Conservation (phyloP, 2,797 vertebrate species). For the Anisognathus igniventris region DNA sequence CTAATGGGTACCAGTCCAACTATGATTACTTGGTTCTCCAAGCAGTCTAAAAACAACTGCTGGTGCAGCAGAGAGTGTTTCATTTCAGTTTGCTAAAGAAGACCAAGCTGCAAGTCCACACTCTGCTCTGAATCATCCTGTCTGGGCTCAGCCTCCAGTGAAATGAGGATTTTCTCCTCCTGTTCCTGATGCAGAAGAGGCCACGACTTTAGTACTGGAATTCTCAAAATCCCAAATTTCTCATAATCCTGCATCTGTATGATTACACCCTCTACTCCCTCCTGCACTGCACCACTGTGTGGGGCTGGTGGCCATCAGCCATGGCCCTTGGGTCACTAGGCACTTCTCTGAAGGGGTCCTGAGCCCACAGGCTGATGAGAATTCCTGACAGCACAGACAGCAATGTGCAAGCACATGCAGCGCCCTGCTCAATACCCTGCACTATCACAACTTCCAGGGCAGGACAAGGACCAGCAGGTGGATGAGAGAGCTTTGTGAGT, state of each 20-base stretch:
- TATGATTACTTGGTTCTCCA: not conserved
- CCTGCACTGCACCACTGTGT: rapidly evolving
- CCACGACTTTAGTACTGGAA: not conserved
- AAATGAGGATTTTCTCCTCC: not conserved
- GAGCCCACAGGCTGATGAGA: not conserved
- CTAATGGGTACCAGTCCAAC: not conserved
- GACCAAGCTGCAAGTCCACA: not conserved
- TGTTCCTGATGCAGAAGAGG: not conserved
- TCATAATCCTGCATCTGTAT: rapidly evolving
- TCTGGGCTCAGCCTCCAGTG: not conserved
- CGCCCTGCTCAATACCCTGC: rapidly evolving
- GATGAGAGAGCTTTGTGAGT: rapidly evolving
- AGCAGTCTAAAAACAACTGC: not conserved
- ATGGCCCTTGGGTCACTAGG: rapidly evolving
- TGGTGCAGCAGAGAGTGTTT: not conserved
- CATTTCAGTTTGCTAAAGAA: not conserved
- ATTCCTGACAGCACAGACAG: not conserved
- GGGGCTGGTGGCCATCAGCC: not conserved
- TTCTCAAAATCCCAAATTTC: not conserved
- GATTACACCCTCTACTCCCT: not conserved
- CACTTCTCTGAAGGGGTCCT: not conserved
- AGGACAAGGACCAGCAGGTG: not conserved
- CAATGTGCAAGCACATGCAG: not conserved
- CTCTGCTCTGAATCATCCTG: not conserved
- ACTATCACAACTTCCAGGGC: not conserved